These are phyloP conservation scores for Podilymbus podiceps DNA, from an alignment of 2,113 vertebrate genomes.

Conservation along the genomic window DNA sequence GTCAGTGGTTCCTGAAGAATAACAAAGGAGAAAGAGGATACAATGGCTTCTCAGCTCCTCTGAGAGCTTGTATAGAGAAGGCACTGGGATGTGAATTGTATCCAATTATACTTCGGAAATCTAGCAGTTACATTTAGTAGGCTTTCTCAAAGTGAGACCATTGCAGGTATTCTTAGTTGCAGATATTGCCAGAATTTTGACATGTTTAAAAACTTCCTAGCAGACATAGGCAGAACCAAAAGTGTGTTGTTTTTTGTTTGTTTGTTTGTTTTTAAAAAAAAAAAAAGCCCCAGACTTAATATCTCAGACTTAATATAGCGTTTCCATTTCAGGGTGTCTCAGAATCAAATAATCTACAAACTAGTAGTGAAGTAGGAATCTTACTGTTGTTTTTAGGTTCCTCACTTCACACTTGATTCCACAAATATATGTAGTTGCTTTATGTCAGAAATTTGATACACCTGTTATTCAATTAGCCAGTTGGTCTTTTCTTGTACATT, in stretches of 20 bases:
- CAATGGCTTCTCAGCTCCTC: neutral
- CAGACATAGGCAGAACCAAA: neutral
- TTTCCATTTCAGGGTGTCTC: neutral
- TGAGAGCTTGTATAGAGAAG: neutral
- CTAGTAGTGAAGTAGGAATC: neutral
- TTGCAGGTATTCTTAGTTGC: neutral
- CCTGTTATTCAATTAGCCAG: constrained; percentile 7
- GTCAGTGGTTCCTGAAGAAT: neutral
- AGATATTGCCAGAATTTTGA: neutral
- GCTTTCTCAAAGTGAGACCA: neutral
- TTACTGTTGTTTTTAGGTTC: neutral
- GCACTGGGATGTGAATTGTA: neutral
- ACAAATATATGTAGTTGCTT: neutral
- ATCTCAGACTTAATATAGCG: neutral
- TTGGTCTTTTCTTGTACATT: constrained; percentile 2
- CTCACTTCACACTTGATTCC: neutral
- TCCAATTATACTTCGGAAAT: neutral
- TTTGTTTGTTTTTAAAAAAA: too few species aligned
- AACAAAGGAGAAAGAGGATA: neutral
- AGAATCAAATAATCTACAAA: neutral
- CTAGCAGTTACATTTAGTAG: neutral
- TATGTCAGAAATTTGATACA: neutral
- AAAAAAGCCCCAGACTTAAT: neutral
- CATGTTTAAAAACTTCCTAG: neutral
- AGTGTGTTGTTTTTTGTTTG: too few species aligned